Evolutionary conservation across 2,888 invertebrate species (phyloP).

Genomic region (Athalia cordata): DNA sequence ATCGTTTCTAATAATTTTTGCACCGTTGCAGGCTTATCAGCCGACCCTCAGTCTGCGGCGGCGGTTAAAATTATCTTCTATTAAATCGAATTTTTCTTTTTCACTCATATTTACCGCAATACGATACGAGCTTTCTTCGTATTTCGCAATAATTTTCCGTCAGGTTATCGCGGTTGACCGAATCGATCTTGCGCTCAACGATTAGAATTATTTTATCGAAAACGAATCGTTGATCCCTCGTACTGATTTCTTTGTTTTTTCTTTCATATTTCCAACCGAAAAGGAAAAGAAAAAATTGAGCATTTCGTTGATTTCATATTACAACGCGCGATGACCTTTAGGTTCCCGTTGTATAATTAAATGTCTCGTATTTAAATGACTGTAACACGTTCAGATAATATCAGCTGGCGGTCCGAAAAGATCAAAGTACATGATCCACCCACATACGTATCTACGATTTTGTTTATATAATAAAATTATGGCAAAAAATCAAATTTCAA

Average conservation of each 20-base stretch:
- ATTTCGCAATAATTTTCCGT: too few species aligned
- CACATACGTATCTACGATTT: too few species aligned
- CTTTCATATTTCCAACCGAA: background rate
- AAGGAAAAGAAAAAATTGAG: background rate
- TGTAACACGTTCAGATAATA: too few species aligned
- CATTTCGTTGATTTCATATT: background rate
- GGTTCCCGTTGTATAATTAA: too few species aligned
- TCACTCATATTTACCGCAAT: background rate
- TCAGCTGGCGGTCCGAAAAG: too few species aligned
- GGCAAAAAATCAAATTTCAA: too few species aligned
- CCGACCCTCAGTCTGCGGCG: conserved; percentile 14
- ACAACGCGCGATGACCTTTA: too few species aligned
- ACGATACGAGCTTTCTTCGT: background rate
- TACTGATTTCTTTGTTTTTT: background rate
- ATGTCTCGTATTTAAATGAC: too few species aligned
- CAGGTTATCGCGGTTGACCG: too few species aligned
- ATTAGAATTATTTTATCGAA: background rate
- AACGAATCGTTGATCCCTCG: background rate
- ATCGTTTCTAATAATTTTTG: too few species aligned
- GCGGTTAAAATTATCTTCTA: background rate
- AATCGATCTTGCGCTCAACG: background rate
- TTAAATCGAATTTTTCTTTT: background rate
- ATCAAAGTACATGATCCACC: too few species aligned
- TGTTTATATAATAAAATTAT: too few species aligned
- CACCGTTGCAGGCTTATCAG: background rate